These are phyloP conservation scores for Bufo gargarizans DNA, from an alignment of 2,113 vertebrate genomes.

Conservation along the genomic window DNA sequence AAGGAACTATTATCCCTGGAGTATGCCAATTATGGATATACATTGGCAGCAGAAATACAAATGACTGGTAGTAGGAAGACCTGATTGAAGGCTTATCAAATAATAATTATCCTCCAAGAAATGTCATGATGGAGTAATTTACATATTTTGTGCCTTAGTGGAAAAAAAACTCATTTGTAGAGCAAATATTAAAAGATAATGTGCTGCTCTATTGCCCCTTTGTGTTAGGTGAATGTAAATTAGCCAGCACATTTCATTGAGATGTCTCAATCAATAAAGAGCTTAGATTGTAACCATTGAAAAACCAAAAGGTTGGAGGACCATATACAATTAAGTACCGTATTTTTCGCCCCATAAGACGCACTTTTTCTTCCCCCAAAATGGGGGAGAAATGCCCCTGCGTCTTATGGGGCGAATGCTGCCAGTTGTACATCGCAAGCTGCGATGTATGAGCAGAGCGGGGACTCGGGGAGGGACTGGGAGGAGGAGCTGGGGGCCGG, in stretches of 20 bases:
- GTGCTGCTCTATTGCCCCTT: slow-evolving; percentile 32
- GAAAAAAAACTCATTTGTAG: slow-evolving; percentile 42
- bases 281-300: background rate
- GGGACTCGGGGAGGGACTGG: no score
- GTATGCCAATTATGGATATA: slow-evolving; percentile 26
- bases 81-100: slow-evolving; percentile 49
- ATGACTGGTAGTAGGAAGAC: slow-evolving; percentile 25
- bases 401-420: no score
- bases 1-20: slow-evolving; percentile 14
- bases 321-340: background rate
- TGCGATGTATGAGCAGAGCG: no score
- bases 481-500: no score
- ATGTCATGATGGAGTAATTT: slow-evolving; percentile 38
- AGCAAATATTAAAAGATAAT: slow-evolving; percentile 52
- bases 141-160: slow-evolving; percentile 38
- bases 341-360: no score
- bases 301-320: background rate
- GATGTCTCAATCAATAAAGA: background rate
- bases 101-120: slow-evolving; percentile 45
- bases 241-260: slow-evolving; percentile 18
- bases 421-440: no score
- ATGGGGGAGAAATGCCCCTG: no score
- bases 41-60: slow-evolving; percentile 21
- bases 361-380: no score
- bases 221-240: slow-evolving; percentile 41